Conservation (phyloP, 1,140 invertebrate genomes). For the Belonocnema kinseyi region DNA sequence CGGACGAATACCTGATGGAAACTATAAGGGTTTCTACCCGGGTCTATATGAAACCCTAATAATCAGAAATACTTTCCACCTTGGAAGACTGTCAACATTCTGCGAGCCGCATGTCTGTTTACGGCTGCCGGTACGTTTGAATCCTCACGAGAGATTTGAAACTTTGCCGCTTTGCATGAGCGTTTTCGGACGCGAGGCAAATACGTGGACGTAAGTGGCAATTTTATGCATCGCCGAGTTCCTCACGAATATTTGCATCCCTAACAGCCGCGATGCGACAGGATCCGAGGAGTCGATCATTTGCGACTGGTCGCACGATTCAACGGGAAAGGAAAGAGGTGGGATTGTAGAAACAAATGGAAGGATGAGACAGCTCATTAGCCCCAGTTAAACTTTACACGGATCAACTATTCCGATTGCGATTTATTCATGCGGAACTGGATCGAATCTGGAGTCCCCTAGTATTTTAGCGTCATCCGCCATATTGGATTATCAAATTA, state of each 20-base stretch:
- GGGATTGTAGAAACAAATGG: too few relatives aligned
- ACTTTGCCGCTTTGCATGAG: slow-evolving; percentile 42
- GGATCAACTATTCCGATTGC: too few relatives aligned
- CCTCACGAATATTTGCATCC: background rate
- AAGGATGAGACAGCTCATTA: too few relatives aligned
- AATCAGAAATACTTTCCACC: background rate
- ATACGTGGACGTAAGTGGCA: slow-evolving; percentile 46
- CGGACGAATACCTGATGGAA: too few relatives aligned
- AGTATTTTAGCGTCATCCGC: background rate
- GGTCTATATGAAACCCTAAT: slow-evolving; percentile 32
- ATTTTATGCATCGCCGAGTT: slow-evolving; percentile 48
- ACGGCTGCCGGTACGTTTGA: slow-evolving; percentile 36
- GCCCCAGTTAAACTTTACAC: too few relatives aligned
- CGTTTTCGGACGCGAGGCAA: slow-evolving; percentile 36
- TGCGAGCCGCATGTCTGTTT: background rate
- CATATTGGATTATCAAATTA: slow-evolving; percentile 6
- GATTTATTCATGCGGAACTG: too few relatives aligned
- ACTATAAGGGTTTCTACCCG: too few relatives aligned
- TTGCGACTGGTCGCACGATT: background rate
- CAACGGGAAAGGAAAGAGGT: too few relatives aligned
- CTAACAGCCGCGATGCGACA: background rate
- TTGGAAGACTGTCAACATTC: background rate
- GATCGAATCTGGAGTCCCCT: background rate
- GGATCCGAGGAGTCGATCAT: background rate
- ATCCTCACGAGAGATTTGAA: slow-evolving; percentile 40